phyloP scores from a whole-genome alignment of 2,797 vertebrate species.

The Rhinogobio ventralis region DNA sequence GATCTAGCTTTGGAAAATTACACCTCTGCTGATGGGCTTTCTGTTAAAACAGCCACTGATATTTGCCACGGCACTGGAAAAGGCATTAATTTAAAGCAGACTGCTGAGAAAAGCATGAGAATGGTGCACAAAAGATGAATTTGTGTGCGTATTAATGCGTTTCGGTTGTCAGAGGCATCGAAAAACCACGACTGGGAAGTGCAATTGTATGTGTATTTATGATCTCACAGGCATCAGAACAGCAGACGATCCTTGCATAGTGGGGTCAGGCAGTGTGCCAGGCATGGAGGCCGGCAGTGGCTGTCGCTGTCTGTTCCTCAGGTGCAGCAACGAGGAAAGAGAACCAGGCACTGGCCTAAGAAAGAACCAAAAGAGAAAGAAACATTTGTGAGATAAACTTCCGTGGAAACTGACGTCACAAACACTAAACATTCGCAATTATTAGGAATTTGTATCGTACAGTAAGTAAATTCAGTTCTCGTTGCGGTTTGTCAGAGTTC shows the following conservation, averaged over 20 bases:
- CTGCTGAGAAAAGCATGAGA: background rate
- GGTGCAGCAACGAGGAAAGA: conserved; percentile 96
- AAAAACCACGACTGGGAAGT: background rate
- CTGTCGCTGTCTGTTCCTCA: conserved; percentile 98
- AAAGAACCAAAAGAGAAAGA: conserved; percentile 39
- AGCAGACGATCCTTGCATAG: conserved; percentile 98
- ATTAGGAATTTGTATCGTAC: background rate
- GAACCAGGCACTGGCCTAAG: conserved; percentile 96
- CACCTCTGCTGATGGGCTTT: conserved; percentile 51
- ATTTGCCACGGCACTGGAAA: conserved; percentile 27
- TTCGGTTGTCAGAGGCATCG: conserved; percentile 6
- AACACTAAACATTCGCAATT: background rate
- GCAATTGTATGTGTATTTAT: conserved; percentile 57
- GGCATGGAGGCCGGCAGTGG: conserved; percentile 99
- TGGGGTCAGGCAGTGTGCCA: conserved; percentile 95
- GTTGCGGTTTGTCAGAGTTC: conserved; percentile 37
- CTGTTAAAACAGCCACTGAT: conserved; percentile 43
- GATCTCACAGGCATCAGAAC: conserved; percentile 98
- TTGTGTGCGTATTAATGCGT: conserved; percentile 31
- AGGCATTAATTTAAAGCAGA: conserved; percentile 29
- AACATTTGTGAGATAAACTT: conserved; percentile 9
- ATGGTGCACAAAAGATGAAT: conserved; percentile 31
- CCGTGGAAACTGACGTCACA: background rate
- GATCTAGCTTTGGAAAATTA: conserved; percentile 41
- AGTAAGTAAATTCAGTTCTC: conserved; percentile 28